Evolutionary conservation across 2,888 invertebrate species (phyloP).

Genomic region (Leptinotarsa peninsularis): DNA sequence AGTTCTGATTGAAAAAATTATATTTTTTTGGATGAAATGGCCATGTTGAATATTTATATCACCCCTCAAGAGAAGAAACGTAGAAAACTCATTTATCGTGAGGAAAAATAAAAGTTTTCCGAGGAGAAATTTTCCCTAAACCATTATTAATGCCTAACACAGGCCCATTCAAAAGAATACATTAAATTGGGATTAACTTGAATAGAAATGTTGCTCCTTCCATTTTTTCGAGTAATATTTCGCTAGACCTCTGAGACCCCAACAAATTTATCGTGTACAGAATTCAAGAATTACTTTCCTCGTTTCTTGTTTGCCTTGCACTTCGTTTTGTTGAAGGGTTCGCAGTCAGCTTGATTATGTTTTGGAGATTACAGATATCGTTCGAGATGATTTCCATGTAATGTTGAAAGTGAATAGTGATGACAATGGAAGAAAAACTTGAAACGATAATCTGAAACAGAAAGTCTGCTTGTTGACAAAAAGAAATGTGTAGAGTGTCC

Average conservation of each 20-base stretch:
- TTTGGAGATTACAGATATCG: neutral
- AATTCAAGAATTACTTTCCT: constrained; percentile 1
- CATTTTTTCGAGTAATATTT: neutral
- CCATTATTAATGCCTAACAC: neutral
- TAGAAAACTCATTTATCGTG: neutral
- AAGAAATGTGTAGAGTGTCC: too few relatives aligned
- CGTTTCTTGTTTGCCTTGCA: neutral
- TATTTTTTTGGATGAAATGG: neutral
- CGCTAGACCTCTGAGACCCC: constrained; percentile 6
- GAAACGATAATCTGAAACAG: neutral
- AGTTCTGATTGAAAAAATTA: too few relatives aligned
- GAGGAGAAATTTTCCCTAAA: neutral
- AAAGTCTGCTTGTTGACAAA: too few relatives aligned
- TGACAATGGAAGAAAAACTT: neutral
- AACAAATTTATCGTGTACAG: constrained; percentile 6
- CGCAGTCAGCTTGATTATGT: constrained; percentile 6
- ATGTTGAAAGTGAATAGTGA: neutral
- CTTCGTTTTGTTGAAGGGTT: neutral
- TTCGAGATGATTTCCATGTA: constrained; percentile 3
- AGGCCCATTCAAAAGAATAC: neutral
- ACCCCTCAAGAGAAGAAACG: neutral
- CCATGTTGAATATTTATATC: neutral
- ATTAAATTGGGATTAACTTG: constrained; percentile 1
- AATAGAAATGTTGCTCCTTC: neutral
- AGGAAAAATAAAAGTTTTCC: neutral